Base-by-base conservation (phyloP, 2,797 vertebrate species). In the Cyprinella venusta region DNA sequence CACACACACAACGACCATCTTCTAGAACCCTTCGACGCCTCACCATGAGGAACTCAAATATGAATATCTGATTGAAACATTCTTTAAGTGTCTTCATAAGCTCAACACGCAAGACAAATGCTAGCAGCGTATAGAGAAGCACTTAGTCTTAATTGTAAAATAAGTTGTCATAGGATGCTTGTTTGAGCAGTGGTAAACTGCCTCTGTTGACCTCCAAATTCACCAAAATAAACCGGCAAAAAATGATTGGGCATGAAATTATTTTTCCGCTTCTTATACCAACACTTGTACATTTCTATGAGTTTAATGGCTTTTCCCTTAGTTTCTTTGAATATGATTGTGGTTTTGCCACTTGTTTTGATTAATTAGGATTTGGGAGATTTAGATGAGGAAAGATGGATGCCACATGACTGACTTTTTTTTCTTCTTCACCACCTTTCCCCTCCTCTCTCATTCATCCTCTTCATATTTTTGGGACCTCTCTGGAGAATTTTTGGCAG, bases 141-240 rank as follows among this genome's bases (percentile, higher is more conserved):
- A 19, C 45, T 72, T 71, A 65, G 40, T 88, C 76, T 79, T 77
- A 82, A 80, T 33, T 82, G 83, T 87, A 48, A 77, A 69, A 87
- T 18, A 77, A 76, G 74, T 24, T 79, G 71, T 85, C 38, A 52
- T 33, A 33, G 48, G 26, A 81, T 84, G 79, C 45, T 82, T 76
- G 13, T 63, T 82, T 67, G 24, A 50, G 68, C 19, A 72, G 13
- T 8, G 48, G 71, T 69, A 63, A 56, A 36, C 69, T 42, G 69
- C 40, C 54, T 72, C 77, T 48, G 70, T 67, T 77, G 79, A 82
- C 69, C 76, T 56, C 40, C 15, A n/a, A 18, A 42, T 18, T 52
- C 5, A 50, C 52, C 3, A 3, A 45, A 83, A 81, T 64, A 67
- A 61, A 72, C 67, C 21, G 8, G 56, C 7, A n/a, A 67, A 80